These are phyloP conservation scores for Aplodontia rufa DNA, from an alignment of 2,113 vertebrate species.

Conservation along the genomic window DNA sequence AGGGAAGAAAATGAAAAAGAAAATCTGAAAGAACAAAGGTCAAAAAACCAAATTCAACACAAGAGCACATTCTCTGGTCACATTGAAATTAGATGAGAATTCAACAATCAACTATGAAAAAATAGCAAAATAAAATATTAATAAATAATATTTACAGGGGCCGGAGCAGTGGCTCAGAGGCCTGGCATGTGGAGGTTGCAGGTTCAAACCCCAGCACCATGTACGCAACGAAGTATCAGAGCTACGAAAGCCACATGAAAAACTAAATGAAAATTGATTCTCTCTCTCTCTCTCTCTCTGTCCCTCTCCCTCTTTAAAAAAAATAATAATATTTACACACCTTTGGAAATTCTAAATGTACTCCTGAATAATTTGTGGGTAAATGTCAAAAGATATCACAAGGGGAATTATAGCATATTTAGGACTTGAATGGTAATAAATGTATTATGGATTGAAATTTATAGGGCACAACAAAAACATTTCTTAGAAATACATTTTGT, in stretches of 20 bases:
- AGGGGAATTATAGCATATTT: neutral
- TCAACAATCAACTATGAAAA: neutral
- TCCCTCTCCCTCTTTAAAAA: too few species aligned
- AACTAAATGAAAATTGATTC: too few species aligned
- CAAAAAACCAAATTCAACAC: neutral
- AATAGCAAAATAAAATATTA: neutral
- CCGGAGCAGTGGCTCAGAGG: too few species aligned
- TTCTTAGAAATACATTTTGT: neutral
- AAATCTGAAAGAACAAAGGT: neutral
- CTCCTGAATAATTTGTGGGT: neutral
- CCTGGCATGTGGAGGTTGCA: too few species aligned
- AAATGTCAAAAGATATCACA: slow-evolving; percentile 14
- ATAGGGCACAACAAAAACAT: neutral
- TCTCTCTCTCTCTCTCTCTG: too few species aligned
- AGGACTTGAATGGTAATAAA: neutral
- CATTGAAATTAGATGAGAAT: neutral
- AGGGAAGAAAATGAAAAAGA: too few species aligned
- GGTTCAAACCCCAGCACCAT: too few species aligned
- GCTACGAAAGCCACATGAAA: too few species aligned
- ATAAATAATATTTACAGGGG: too few species aligned
- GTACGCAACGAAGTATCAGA: too few species aligned
- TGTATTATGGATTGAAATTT: neutral
- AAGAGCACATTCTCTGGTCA: neutral
- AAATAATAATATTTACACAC: neutral
- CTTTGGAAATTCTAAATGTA: neutral